These are phyloP conservation scores for Hemiscyllium ocellatum DNA, from an alignment of 2,113 vertebrate species.

Conservation along the genomic window DNA sequence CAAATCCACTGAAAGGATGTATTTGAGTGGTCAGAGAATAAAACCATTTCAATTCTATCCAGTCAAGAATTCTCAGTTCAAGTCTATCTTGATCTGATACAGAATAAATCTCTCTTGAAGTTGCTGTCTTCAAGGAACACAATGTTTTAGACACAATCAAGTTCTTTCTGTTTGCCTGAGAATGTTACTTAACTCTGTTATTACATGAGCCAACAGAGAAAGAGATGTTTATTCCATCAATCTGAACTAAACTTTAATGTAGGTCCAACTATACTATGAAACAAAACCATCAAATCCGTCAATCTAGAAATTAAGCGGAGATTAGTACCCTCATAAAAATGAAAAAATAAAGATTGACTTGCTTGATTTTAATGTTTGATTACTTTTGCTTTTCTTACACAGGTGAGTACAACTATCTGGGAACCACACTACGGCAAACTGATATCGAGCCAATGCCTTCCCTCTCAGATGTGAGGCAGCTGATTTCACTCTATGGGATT, in stretches of 20 bases:
- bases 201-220: neutral
- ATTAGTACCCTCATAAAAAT: neutral
- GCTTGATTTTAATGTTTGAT: neutral
- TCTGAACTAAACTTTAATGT: neutral
- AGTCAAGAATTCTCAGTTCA: neutral
- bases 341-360: neutral
- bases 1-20: neutral
- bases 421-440: conserved; percentile 51
- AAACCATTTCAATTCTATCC: neutral
- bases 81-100: no score
- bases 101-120: neutral
- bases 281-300: neutral
- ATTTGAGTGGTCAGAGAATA: neutral
- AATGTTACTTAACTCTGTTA: neutral
- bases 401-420: conserved; percentile 70
- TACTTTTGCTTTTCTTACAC: conserved; percentile 35
- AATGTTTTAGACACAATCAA: neutral
- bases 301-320: neutral
- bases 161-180: neutral
- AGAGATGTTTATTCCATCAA: neutral
- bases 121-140: neutral
- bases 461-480: conserved; percentile 66
- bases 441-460: conserved; percentile 67
- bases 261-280: neutral
- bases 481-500: conserved; percentile 66